Evolutionary conservation across 1,140 invertebrate genomes (phyloP).

Genomic region (Papilio aristodemus): DNA sequence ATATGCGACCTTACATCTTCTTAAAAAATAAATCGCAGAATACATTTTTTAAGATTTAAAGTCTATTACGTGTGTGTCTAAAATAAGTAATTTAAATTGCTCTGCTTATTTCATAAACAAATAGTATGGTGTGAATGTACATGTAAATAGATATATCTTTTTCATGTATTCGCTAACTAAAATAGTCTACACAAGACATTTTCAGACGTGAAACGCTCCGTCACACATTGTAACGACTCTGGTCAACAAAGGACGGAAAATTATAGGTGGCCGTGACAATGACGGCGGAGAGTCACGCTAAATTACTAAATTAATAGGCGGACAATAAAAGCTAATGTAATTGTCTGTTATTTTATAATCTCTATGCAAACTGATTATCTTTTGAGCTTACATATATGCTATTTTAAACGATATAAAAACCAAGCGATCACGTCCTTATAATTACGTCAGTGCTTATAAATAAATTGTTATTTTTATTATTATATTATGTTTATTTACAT

Average conservation of each 20-base stretch:
- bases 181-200: slow-evolving; percentile 36
- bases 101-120: slow-evolving; percentile 9
- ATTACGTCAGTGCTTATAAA: too few relatives aligned
- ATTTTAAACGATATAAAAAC: neutral
- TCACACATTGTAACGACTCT: slow-evolving; percentile 34
- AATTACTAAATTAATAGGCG: slow-evolving; percentile 44
- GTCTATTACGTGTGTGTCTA: neutral
- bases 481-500: too few relatives aligned
- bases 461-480: too few relatives aligned
- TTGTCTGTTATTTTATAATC: slow-evolving; percentile 19
- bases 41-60: neutral
- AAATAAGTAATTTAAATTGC: neutral
- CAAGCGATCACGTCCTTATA: too few relatives aligned
- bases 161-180: slow-evolving; percentile 38
- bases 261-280: slow-evolving; percentile 58
- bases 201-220: slow-evolving; percentile 35
- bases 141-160: neutral
- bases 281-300: slow-evolving; percentile 41
- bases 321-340: slow-evolving; percentile 19
- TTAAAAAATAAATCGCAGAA: neutral
- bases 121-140: neutral
- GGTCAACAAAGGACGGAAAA: slow-evolving; percentile 41
- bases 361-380: slow-evolving; percentile 4
- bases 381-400: neutral
- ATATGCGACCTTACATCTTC: neutral